Evolutionary conservation across 2,888 invertebrate species (phyloP).

Genomic region (Notodonta ziczac): DNA sequence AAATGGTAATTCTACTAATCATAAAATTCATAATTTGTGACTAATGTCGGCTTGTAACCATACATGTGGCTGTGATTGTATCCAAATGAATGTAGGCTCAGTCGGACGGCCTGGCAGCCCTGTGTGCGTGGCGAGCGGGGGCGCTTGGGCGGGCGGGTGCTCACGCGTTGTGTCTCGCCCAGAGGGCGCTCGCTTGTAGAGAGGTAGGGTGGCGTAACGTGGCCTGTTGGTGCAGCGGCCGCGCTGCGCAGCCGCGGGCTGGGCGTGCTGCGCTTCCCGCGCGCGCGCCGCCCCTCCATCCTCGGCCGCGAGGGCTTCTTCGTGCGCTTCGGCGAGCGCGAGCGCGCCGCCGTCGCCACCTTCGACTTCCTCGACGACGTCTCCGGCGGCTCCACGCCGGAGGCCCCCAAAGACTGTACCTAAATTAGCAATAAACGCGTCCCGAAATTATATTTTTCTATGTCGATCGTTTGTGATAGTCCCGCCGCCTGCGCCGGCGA

Average conservation of each 20-base stretch:
- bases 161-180: slow-evolving; percentile 67
- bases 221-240: slow-evolving; percentile 80
- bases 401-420: slow-evolving; percentile 77
- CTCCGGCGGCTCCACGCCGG: slow-evolving; percentile 73
- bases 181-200: slow-evolving; percentile 68
- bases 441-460: slow-evolving; percentile 75
- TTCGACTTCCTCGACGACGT: slow-evolving; percentile 92
- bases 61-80: not conserved
- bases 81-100: not conserved
- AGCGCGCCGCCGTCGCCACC: slow-evolving; percentile 90
- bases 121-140: slow-evolving; percentile 34
- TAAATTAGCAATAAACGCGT: slow-evolving; percentile 69
- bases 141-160: slow-evolving; percentile 42
- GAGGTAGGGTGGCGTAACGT: slow-evolving; percentile 45
- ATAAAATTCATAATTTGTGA: slow-evolving; percentile 1
- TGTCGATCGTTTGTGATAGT: slow-evolving; percentile 58
- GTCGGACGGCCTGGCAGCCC: slow-evolving; percentile 21
- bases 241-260: slow-evolving; percentile 84
- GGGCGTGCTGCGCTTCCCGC: slow-evolving; percentile 81
- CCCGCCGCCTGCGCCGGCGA: slow-evolving; percentile 37
- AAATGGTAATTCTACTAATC: not conserved
- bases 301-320: slow-evolving; percentile 91
- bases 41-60: slow-evolving; percentile 1
- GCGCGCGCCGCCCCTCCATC: slow-evolving; percentile 87
- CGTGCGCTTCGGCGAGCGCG: slow-evolving; percentile 90